Conservation (phyloP, 2,888 invertebrate genomes). For the Mamestra brassicae region DNA sequence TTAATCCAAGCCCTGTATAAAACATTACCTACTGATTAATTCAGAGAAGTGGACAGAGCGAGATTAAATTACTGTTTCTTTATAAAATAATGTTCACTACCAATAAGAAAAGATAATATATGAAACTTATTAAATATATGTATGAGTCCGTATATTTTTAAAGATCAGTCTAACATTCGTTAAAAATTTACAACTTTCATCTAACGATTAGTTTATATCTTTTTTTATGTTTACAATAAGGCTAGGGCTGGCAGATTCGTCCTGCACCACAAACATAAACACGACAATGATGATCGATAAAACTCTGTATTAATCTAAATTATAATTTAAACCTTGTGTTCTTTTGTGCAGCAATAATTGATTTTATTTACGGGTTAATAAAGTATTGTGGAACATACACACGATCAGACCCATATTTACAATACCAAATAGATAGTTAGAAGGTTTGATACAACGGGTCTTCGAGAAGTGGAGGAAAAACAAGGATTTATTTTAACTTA, state of each 20-base stretch:
- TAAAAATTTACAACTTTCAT: slow-evolving; percentile 84
- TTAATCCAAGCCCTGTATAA: slow-evolving; percentile 83
- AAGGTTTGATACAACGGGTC: slow-evolving; percentile 25
- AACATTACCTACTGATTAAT: slow-evolving; percentile 77
- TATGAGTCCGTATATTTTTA: slow-evolving; percentile 87
- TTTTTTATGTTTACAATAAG: slow-evolving; percentile 77
- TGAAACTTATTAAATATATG: slow-evolving; percentile 82
- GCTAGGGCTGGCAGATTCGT: slow-evolving; percentile 74
- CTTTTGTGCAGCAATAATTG: slow-evolving; percentile 61
- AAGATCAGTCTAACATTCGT: slow-evolving; percentile 91
- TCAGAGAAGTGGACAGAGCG: slow-evolving; percentile 86
- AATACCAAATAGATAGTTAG: slow-evolving; percentile 38
- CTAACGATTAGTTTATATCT: slow-evolving; percentile 75
- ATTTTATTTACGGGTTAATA: slow-evolving; percentile 34
- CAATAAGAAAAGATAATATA: slow-evolving; percentile 80
- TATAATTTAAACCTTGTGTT: slow-evolving; percentile 33
- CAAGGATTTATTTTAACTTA: slow-evolving; percentile 19
- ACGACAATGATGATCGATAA: slow-evolving; percentile 42
- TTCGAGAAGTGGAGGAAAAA: slow-evolving; percentile 41
- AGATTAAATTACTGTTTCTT: slow-evolving; percentile 72
- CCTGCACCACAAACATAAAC: slow-evolving; percentile 66
- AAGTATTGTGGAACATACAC: slow-evolving; percentile 28
- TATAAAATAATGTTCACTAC: slow-evolving; percentile 75
- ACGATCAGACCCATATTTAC: slow-evolving; percentile 49
- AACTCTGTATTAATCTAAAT: slow-evolving; percentile 44